Base-by-base conservation (phyloP, 2,888 invertebrate species). In the Alsophila aescularia region DNA sequence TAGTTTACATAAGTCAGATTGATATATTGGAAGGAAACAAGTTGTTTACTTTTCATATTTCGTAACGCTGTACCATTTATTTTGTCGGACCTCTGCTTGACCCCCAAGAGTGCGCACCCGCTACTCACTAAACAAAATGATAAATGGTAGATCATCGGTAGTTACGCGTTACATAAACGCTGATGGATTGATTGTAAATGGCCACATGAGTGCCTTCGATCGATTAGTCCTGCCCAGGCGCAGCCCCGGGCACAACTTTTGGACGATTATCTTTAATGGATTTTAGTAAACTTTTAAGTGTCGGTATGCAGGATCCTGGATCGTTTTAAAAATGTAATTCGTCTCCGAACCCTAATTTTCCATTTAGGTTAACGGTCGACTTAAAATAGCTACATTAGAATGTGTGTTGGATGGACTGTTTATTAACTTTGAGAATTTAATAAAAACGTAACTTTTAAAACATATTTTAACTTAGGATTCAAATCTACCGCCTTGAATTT, bases 181-280 rank as follows among this genome's bases (percentile, higher is more conserved):
- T 90, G 90, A 91, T 91, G 85, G 90, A 91, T 91, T 89, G 90
- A 90, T 90, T 86, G 87, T 90, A 83, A 86, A 84, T 82, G 85
- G 75, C 75, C 81, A 77, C 85, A 83, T 83, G 83, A 81, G 80
- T 54, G 83, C 77, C 82, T 82, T 84, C 85, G 82, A 89, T 89
- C 88, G 89, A 90, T 90, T 88, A 90, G 87, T 85, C 82, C 81
- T 85, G 82, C 79, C 75, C 79, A 60, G 70, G 69, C 78, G 70
- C 72, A 77, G 82, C 85, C 83, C 61, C 70, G 52, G 84, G 87
- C 79, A 64, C 67, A 72, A 74, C 80, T 83, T 81, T 81, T 81
- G 76, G 79, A 75, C 86, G 83, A 87, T 89, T 88, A 89, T 84
- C 80, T 85, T 86, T 89, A 89, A 90, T 89, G 86, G 87, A 80